Conservation (phyloP, 2,888 invertebrate species). For the Atethmia centrago region DNA sequence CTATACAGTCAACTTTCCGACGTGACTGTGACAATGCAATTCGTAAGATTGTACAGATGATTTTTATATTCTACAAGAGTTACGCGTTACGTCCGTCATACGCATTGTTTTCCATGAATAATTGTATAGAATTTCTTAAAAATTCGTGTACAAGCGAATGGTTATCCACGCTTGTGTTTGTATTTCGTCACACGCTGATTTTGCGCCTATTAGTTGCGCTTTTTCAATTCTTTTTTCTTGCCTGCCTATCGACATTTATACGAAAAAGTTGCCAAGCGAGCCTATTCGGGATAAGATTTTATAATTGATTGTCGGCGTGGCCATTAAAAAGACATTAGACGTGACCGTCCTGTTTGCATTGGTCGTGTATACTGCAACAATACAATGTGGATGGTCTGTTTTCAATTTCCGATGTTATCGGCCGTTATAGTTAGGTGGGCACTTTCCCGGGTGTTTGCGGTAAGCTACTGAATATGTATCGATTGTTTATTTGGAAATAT, state of each 20-base stretch:
- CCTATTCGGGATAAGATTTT: slow-evolving; percentile 61
- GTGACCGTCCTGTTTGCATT: slow-evolving; percentile 63
- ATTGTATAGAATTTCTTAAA: slow-evolving; percentile 53
- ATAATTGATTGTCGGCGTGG: slow-evolving; percentile 73
- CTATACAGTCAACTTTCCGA: slow-evolving; percentile 76
- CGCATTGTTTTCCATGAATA: slow-evolving; percentile 62
- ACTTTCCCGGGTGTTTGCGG: slow-evolving; percentile 67
- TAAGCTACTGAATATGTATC: slow-evolving; percentile 64
- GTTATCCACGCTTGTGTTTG: slow-evolving; percentile 63
- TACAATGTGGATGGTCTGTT: slow-evolving; percentile 59
- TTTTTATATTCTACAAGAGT: slow-evolving; percentile 52
- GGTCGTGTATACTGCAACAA: slow-evolving; percentile 46
- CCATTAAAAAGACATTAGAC: slow-evolving; percentile 77
- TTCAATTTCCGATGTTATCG: slow-evolving; percentile 69
- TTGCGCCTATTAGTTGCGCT: slow-evolving; percentile 67
- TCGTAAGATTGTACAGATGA: slow-evolving; percentile 56
- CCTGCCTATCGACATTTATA: slow-evolving; percentile 50
- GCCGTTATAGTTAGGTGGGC: slow-evolving; percentile 54
- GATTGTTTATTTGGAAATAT: slow-evolving; percentile 64
- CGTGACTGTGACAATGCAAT: slow-evolving; percentile 88
- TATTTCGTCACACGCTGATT: slow-evolving; percentile 66
- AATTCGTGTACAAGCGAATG: slow-evolving; percentile 52
- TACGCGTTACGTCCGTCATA: slow-evolving; percentile 24
- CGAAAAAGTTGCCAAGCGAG: slow-evolving; percentile 66
- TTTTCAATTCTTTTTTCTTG: slow-evolving; percentile 63